phyloP scores from a whole-genome alignment of 2,113 vertebrate species.

The Sapayoa aenigma region DNA sequence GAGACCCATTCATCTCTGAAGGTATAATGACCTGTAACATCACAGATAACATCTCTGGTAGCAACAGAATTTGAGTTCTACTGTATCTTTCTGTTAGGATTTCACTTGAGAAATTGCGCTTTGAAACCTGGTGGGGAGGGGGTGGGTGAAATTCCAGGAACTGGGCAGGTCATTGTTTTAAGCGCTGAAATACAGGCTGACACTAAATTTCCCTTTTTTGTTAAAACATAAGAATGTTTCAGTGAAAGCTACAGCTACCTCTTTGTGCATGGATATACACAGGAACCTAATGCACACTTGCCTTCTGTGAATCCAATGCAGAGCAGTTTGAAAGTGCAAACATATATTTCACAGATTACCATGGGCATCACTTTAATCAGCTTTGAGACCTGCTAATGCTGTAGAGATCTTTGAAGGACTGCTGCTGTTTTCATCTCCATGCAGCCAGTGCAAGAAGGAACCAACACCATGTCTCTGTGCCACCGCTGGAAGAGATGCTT shows the following conservation, averaged over 20 bases:
- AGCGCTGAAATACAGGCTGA: not conserved
- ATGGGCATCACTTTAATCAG: constrained; percentile 59
- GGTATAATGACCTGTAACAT: not conserved
- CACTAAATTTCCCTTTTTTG: not conserved
- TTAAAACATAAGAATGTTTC: not conserved
- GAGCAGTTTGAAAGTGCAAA: constrained; percentile 48
- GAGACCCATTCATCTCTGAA: not conserved
- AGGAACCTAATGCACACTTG: not conserved
- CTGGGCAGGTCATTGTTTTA: not conserved
- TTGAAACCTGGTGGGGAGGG: not conserved
- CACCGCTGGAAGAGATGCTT: constrained; percentile 39
- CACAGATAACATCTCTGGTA: not conserved
- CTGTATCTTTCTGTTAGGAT: not conserved
- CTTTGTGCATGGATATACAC: not conserved
- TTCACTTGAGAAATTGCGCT: not conserved
- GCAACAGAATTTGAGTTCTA: not conserved
- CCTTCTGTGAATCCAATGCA: not conserved
- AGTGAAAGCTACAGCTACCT: not conserved
- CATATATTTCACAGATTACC: constrained; percentile 68
- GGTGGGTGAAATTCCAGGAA: not conserved
- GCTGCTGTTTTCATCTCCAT: not conserved
- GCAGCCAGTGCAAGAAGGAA: not conserved
- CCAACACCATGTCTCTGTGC: constrained; percentile 5
- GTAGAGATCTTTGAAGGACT: constrained; percentile 7
- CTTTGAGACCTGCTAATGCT: constrained; percentile 66